Evolutionary conservation across 2,113 vertebrate species (phyloP).

Genomic region (Pangasianodon hypophthalmus): DNA sequence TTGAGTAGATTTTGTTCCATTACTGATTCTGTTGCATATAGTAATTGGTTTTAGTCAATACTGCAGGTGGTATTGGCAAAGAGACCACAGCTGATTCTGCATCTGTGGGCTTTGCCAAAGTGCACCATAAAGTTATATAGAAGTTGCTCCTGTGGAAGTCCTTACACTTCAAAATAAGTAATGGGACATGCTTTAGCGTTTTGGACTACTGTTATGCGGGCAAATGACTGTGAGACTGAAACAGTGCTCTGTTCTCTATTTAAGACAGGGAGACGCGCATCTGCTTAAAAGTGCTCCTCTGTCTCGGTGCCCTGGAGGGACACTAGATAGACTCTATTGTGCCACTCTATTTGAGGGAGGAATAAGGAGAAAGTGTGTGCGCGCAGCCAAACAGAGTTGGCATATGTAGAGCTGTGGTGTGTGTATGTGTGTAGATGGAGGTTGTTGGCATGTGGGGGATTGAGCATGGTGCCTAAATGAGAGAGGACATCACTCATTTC

Average conservation of each 20-base stretch:
- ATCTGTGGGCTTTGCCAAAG: not conserved
- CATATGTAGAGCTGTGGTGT: not conserved
- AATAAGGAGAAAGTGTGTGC: slow-evolving; percentile 11
- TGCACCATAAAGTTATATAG: not conserved
- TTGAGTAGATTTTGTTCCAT: not conserved
- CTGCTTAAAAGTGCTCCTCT: not conserved
- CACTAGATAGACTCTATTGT: slow-evolving; percentile 53
- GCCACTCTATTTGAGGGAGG: slow-evolving; percentile 13
- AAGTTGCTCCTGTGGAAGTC: not conserved
- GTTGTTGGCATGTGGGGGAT: slow-evolving; percentile 57
- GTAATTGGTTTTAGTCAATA: not conserved
- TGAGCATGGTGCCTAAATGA: slow-evolving; percentile 70
- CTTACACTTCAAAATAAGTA: not conserved
- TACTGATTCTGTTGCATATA: not conserved
- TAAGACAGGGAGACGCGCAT: not conserved
- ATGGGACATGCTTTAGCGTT: not conserved
- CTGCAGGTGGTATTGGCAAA: not conserved
- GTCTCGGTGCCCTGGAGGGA: slow-evolving; percentile 43
- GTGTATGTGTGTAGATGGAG: slow-evolving; percentile 22
- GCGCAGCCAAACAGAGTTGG: not conserved
- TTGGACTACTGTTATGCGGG: not conserved
- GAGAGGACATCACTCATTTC: slow-evolving; percentile 79
- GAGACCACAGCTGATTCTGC: not conserved
- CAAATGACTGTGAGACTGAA: not conserved
- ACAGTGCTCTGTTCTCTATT: not conserved